These are phyloP conservation scores for Andrena camellia DNA, from an alignment of 2,888 invertebrate species.

Conservation along the genomic window DNA sequence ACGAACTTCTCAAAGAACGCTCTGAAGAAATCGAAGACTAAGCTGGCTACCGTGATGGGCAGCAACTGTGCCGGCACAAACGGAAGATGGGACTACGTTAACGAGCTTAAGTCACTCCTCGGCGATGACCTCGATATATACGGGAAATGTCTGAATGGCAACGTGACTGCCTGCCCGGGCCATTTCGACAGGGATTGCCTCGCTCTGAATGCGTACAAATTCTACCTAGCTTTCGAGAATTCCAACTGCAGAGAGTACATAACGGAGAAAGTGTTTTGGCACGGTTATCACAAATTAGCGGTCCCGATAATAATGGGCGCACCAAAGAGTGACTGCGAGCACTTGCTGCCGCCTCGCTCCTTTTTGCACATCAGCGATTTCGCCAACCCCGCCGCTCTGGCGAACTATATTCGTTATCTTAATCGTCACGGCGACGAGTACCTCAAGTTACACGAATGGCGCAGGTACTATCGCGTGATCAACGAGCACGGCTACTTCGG, in stretches of 20 bases:
- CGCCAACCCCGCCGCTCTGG: conserved; percentile 86
- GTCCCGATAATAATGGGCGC: conserved; percentile 90
- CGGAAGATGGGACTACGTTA: conserved; percentile 86
- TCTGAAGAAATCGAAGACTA: conserved; percentile 79
- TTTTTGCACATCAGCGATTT: conserved; percentile 88
- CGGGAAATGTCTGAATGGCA: conserved; percentile 86
- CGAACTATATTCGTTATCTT: conserved; percentile 86
- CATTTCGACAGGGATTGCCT: conserved; percentile 88
- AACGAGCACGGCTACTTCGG: conserved; percentile 91
- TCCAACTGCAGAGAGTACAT: conserved; percentile 90
- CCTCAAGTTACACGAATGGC: conserved; percentile 87
- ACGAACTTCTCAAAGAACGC: conserved; percentile 78
- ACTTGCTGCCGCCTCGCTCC: conserved; percentile 88
- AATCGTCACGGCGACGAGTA: conserved; percentile 84
- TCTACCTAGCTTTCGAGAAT: conserved; percentile 91
- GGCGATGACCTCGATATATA: conserved; percentile 86
- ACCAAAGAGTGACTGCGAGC: conserved; percentile 83
- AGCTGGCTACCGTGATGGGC: conserved; percentile 86
- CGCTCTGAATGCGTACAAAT: conserved; percentile 87
- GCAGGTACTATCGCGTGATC: conserved; percentile 86
- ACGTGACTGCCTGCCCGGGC: conserved; percentile 88
- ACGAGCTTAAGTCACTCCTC: conserved; percentile 87
- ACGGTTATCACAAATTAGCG: conserved; percentile 88
- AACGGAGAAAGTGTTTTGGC: conserved; percentile 90
- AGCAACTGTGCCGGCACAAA: conserved; percentile 87